Percentiles rank a stretch among this genome's conserved stretches.
Evolutionary conservation across 1,140 invertebrate genomes (phyloP).

Genomic region (Bemisia tabaci): DNA sequence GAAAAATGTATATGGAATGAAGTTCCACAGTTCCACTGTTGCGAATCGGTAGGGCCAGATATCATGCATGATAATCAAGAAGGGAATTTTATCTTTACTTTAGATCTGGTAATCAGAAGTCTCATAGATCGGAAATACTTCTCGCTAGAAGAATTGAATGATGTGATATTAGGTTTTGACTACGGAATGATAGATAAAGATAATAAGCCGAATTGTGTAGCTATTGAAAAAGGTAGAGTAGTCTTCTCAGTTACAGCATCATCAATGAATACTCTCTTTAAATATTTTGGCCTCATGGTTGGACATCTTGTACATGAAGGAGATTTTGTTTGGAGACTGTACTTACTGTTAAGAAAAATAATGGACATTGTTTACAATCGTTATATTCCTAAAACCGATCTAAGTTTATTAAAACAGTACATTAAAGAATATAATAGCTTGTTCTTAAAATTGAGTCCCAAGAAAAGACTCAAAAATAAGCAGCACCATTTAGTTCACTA

Average conservation of each 20-base stretch:
- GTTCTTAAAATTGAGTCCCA: not conserved
- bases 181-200: conserved; percentile 1
- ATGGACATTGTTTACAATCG: not conserved
- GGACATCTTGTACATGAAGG: not conserved
- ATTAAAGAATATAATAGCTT: not conserved
- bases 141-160: conserved; percentile 3
- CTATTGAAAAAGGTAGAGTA: not conserved
- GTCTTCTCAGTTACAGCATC: not conserved
- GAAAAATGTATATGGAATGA: conserved; percentile 19
- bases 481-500: not conserved
- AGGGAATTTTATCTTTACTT: conserved; percentile 25
- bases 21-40: conserved; percentile 6
- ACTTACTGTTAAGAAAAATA: not conserved
- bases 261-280: not conserved
- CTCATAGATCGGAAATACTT: conserved; percentile 1
- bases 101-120: not conserved
- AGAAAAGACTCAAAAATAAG: not conserved
- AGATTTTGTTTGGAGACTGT: not conserved
- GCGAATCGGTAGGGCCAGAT: conserved; percentile 7
- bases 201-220: not conserved
- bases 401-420: not conserved
- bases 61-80: conserved; percentile 36
- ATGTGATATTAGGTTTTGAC: conserved; percentile 1
- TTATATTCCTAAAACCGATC: not conserved
- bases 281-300: not conserved